Evolutionary conservation across 2,888 invertebrate species (phyloP), one percentile per base, ranked within the genome.

Genomic region (Callimorpha dominula): DNA sequence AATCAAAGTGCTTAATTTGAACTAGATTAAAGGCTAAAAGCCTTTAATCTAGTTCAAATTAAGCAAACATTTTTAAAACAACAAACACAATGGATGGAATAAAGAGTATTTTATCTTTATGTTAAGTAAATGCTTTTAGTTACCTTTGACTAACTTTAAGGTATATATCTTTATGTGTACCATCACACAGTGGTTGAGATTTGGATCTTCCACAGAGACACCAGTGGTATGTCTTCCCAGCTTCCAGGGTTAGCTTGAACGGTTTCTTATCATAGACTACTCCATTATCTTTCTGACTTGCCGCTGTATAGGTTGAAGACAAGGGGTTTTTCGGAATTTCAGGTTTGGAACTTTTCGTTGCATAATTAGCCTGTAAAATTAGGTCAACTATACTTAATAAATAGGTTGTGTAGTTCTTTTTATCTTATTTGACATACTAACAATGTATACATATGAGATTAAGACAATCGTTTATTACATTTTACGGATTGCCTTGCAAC

Each of bases 171-270:
- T 96, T 98, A 91, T 99, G 99, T 0, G 98, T 98, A 20, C 98
- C 98, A 95, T 99, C 99, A 93, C 99, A 99, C 64, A 99, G 96
- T 0, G 99, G 99, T 96, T 99, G 99, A 43, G 93, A 96, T 88
- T 98, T 98, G 77, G 99, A 99, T 80, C 97, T 97, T 0, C 99
- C 99, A 93, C 99, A 99, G 0, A 98, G 94, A 90, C 99, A 99
- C 99, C 99, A 99, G 49, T 96, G 92, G 91, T 99, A 99, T 1
- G 95, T 96, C 92, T 98, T 98, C 57, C 97, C 97, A 76, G 96
- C 97, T 89, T 97, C 96, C 64, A 98, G 95, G 2, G 90, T 93
- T 52, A 98, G 90, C 91, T 97, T 98, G 83, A 99, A 98, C 0
- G 99, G 99, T 89, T 98, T 98, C 87, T 97, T 98, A 86, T 99